Evolutionary conservation across 2,797 vertebrate genomes (phyloP).

Genomic region (Pempheris klunzingeri): DNA sequence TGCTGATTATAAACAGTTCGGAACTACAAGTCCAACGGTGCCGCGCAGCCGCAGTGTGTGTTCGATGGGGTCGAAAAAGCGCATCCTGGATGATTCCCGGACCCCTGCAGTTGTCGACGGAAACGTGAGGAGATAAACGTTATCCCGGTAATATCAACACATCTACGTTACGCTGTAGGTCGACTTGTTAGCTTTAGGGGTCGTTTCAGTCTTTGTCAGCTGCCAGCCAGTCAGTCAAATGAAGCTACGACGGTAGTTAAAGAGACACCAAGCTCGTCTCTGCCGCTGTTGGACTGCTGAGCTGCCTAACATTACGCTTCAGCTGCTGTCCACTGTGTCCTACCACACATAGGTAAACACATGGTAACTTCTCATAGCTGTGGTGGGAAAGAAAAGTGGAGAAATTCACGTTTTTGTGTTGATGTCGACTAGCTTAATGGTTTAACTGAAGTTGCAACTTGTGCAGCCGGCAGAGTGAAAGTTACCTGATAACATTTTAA

Average conservation of each 20-base stretch:
- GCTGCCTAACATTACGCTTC: slow-evolving; percentile 7
- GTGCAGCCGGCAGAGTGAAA: background rate
- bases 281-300: background rate
- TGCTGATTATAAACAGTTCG: rapidly evolving
- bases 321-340: slow-evolving; percentile 22
- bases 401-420: background rate
- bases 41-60: slow-evolving; percentile 51
- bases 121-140: slow-evolving; percentile 40
- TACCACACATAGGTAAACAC: background rate
- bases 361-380: background rate
- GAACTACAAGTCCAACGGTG: slow-evolving; percentile 73
- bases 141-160: slow-evolving; percentile 37
- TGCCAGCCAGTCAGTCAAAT: background rate
- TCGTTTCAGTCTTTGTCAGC: rapidly evolving
- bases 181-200: too few species aligned
- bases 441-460: slow-evolving; percentile 16
- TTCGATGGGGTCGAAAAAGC: slow-evolving; percentile 16
- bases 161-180: background rate
- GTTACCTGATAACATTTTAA: background rate
- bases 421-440: background rate
- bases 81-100: slow-evolving; percentile 52
- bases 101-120: slow-evolving; percentile 53
- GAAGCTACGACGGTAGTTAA: background rate
- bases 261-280: background rate
- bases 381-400: background rate